Conservation (phyloP, 2,113 vertebrate species). For the Dascyllus trimaculatus region DNA sequence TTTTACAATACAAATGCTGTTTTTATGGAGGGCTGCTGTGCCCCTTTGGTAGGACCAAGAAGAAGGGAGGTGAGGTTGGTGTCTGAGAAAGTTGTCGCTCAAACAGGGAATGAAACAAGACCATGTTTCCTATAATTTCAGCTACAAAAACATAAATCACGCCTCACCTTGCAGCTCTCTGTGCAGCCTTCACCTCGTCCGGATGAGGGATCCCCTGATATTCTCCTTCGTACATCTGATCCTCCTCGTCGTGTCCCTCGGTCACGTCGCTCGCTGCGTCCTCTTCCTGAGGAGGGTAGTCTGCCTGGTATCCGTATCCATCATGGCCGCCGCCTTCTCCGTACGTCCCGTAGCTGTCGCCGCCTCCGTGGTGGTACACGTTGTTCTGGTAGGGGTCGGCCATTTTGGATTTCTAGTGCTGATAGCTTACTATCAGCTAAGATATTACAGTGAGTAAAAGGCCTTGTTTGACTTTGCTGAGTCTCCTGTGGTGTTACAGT, state of each 20-base stretch:
- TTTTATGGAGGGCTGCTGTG: no score
- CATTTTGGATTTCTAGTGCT: conserved; percentile 76
- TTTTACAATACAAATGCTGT: no score
- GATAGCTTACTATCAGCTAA: not conserved
- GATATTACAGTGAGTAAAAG: not conserved
- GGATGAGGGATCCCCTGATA: conserved; percentile 98
- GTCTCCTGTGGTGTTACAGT: not conserved
- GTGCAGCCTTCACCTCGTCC: conserved; percentile 89
- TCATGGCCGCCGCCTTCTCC: conserved; percentile 84
- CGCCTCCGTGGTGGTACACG: conserved; percentile 82
- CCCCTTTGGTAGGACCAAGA: no score
- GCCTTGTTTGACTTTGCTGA: not conserved
- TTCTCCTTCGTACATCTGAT: conserved; percentile 98
- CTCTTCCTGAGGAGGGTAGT: conserved; percentile 88
- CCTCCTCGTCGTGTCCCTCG: conserved; percentile 96
- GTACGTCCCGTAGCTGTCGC: conserved; percentile 81
- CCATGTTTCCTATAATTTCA: no score
- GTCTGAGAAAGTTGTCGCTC: no score
- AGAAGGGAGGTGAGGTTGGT: no score
- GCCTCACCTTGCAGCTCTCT: conserved; percentile 79
- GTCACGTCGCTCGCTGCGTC: conserved; percentile 96
- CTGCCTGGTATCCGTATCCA: conserved; percentile 82
- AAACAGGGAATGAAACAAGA: no score
- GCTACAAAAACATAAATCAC: no score
- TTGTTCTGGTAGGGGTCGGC: conserved; percentile 89